Conservation (phyloP, 2,113 vertebrate genomes). For the Platysternon megacephalum region DNA sequence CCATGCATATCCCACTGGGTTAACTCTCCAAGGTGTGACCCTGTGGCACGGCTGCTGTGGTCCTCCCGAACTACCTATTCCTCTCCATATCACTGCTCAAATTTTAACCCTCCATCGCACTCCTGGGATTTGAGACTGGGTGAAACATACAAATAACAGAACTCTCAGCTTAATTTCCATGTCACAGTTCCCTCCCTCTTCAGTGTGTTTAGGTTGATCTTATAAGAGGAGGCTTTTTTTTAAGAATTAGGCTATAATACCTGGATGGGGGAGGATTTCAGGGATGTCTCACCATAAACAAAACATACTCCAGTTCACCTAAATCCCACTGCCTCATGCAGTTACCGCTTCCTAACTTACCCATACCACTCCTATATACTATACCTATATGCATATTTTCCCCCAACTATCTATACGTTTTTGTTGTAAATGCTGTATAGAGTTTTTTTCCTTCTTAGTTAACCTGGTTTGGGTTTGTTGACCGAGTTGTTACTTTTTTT, state of each 20-base stretch:
- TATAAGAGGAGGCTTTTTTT: background rate
- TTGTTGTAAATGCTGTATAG: constrained; percentile 88
- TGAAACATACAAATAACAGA: background rate
- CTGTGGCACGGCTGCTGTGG: rapidly evolving
- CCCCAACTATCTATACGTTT: constrained; percentile 72
- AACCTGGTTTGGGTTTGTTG: constrained; percentile 65
- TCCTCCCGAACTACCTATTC: constrained; percentile 47
- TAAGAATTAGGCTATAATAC: background rate
- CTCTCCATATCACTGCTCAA: constrained; percentile 53
- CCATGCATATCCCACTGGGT: background rate
- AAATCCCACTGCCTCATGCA: background rate
- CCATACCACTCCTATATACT: constrained; percentile 70
- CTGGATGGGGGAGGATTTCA: background rate
- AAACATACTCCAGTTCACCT: background rate
- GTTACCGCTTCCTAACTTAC: constrained; percentile 48
- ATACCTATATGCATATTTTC: constrained; percentile 64
- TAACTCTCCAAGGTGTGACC: background rate
- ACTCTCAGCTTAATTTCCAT: constrained; percentile 28
- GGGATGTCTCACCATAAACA: background rate
- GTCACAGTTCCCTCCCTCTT: constrained; percentile 2
- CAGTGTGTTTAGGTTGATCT: background rate
- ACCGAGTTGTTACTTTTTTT: constrained; percentile 40
- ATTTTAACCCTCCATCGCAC: background rate
- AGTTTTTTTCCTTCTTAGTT: constrained; percentile 72
- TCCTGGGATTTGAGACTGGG: constrained; percentile 27